Percentiles rank a stretch among this genome's conserved stretches.
Conservation (phyloP, 2,797 vertebrate genomes). For the Knipowitschia caucasica region DNA sequence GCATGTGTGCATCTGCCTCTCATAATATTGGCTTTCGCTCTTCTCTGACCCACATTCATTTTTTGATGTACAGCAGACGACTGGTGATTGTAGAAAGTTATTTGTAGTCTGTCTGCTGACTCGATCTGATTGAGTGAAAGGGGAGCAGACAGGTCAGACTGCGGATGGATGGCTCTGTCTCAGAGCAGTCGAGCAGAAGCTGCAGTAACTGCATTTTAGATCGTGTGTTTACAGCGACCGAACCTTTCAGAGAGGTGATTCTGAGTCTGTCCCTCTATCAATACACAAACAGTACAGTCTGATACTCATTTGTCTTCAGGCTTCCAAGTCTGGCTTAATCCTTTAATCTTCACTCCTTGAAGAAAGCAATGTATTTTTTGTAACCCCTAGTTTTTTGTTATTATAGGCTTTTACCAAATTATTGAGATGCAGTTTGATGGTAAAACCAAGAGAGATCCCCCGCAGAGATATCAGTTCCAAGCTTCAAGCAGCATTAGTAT, state of each 20-base stretch:
- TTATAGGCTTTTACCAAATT: no score
- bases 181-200: slow-evolving; percentile 7
- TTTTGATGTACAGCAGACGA: neutral
- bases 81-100: neutral
- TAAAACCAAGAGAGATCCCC: no score
- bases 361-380: no score
- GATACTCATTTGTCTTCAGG: no score
- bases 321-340: no score
- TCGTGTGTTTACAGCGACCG: neutral
- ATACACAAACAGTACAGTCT: no score
- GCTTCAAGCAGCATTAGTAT: no score
- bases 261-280: no score
- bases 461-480: no score
- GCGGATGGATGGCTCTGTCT: neutral
- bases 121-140: neutral
- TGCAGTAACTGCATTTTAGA: slow-evolving; percentile 4
- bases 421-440: no score
- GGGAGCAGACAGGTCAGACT: slow-evolving; percentile 4
- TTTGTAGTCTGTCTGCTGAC: slow-evolving; percentile 5
- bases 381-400: no score
- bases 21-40: slow-evolving; percentile 64
- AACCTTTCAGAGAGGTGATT: neutral
- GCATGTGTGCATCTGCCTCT: slow-evolving; percentile 61
- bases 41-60: slow-evolving; percentile 1
- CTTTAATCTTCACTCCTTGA: no score